Evolutionary conservation across 2,888 invertebrate genomes (phyloP), one percentile per base, ranked within the genome.

Genomic region (Torymus auratus): DNA sequence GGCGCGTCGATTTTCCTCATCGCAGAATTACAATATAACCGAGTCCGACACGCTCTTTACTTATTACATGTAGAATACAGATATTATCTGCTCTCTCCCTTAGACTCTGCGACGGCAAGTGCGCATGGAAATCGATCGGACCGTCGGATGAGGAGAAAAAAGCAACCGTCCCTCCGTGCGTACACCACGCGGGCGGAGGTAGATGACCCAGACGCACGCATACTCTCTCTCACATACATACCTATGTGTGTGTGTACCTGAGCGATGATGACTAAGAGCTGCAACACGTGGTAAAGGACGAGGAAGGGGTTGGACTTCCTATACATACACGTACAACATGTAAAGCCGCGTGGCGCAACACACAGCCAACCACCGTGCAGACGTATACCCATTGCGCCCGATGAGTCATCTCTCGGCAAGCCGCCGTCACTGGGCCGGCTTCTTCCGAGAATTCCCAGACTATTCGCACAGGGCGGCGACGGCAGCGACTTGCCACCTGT

Each of bases 241-340:
- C 7, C 5, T 7, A 7, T 41, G 41, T 41, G 41, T 41, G 7
- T 41, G 41, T 41, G 7, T 41, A 41, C 41, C 41, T 41, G 7
- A 41, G 80, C 68, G 74, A 15, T 74, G 84, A 84, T 85, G 85
- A 84, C 85, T 85, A 85, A 85, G 82, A 82, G 80, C 53, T n/a
- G 67, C 60, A 56, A 68, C 79, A 75, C 78, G 75, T 67, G 77
- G 79, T 15, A 28, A 10, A 60, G 70, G 79, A 80, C 74, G 41
- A 52, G 79, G 85, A 86, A 87, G 86, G 87, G 72, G 88, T 20
- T 85, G 86, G 84, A 85, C 85, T 88, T 87, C 85, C 84, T 84
- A 87, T 17, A 14, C 53, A 15, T 14, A 17, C 50, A 55, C 5
- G 28, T n/a, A 28, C 28, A 12, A 56, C 53, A 20, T 5, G 64